phyloP scores from a whole-genome alignment of 2,888 invertebrate genomes.

The Dorcus hopei region DNA sequence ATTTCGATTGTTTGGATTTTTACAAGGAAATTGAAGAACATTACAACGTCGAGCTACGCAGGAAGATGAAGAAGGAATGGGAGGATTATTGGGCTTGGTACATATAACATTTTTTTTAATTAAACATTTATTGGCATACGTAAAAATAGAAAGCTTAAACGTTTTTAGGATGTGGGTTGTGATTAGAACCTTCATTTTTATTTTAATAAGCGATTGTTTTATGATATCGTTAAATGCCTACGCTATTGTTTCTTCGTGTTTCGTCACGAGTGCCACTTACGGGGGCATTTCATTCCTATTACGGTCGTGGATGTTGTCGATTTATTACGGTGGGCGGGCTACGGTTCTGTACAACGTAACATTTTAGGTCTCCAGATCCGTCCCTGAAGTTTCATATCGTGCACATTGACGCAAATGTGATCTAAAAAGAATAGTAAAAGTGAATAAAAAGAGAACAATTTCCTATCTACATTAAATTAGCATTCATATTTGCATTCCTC shows the following conservation, averaged over 20 bases:
- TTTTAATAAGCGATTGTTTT: not conserved
- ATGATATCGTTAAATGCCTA: conserved; percentile 1
- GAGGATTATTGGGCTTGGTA: conserved; percentile 46
- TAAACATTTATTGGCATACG: not conserved
- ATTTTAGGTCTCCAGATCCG: too few species aligned
- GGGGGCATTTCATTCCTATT: too few species aligned
- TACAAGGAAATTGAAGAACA: conserved; percentile 41
- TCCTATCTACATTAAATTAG: too few species aligned
- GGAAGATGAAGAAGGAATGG: conserved; percentile 34
- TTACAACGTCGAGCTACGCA: conserved; percentile 37
- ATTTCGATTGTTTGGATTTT: conserved; percentile 26
- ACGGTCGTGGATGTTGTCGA: too few species aligned
- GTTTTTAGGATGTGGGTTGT: conserved; percentile 3
- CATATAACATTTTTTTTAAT: conserved; percentile 1
- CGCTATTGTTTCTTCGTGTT: not conserved
- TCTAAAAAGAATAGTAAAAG: too few species aligned
- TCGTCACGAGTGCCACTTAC: not conserved
- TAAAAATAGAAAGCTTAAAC: too few species aligned
- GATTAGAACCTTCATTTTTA: conserved; percentile 1
- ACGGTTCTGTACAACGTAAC: too few species aligned
- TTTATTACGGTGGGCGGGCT: too few species aligned
- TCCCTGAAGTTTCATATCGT: too few species aligned
- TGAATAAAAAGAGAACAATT: too few species aligned
- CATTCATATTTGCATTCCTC: too few species aligned
- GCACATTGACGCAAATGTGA: too few species aligned